These are phyloP conservation scores for Drosophila littoralis DNA, from an alignment of 1,140 invertebrate species.

Conservation along the genomic window DNA sequence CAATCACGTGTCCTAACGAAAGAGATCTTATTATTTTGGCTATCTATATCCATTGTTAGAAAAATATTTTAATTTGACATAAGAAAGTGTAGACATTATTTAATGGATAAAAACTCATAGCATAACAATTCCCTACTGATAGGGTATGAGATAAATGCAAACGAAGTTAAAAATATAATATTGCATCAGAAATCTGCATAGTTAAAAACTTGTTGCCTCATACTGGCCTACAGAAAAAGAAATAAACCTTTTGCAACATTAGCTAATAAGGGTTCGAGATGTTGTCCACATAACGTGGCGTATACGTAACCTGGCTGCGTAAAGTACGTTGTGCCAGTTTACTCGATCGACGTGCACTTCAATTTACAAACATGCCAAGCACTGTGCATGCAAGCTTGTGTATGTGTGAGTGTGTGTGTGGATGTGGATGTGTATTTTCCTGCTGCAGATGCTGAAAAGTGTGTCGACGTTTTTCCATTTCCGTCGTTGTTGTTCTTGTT, in stretches of 20 bases:
- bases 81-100: no score
- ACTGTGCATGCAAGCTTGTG: conserved; percentile 2
- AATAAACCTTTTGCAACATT: conserved; percentile 52
- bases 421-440: conserved; percentile 40
- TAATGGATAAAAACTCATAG: no score
- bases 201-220: conserved; percentile 2
- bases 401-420: conserved; percentile 18
- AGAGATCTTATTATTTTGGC: no score
- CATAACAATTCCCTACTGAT: no score
- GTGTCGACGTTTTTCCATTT: conserved; percentile 76
- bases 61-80: no score
- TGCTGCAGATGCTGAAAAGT: conserved; percentile 71
- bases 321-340: conserved; percentile 69
- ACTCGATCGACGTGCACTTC: conserved; percentile 75
- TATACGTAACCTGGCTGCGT: conserved; percentile 67
- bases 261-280: conserved; percentile 62
- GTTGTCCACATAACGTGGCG: conserved; percentile 52
- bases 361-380: conserved; percentile 61
- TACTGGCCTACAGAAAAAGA: neutral
- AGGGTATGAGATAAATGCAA: no score
- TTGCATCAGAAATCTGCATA: neutral
- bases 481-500: conserved; percentile 50
- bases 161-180: neutral
- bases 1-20: no score
- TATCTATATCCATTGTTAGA: no score